Evolutionary conservation across 2,797 vertebrate species (phyloP).

Genomic region (Falco berigora): DNA sequence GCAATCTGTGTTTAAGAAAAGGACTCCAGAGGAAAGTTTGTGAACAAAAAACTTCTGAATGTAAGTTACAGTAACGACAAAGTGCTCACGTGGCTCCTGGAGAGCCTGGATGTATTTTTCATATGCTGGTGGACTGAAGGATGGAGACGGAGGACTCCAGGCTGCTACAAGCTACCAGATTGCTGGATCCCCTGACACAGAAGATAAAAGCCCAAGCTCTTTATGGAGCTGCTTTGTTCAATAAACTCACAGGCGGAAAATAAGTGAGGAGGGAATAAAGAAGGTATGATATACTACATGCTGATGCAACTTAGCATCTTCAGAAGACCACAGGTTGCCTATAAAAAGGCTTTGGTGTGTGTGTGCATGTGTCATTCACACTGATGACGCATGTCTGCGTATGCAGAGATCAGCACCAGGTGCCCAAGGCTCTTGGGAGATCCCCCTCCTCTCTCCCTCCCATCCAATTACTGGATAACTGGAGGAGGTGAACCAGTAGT

Average conservation of each 20-base stretch:
- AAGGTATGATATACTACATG: not conserved
- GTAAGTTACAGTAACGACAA: not conserved
- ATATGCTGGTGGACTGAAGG: not conserved
- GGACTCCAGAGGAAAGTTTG: not conserved
- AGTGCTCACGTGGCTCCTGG: not conserved
- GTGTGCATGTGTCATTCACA: not conserved
- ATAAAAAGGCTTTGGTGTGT: not conserved
- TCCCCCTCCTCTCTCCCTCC: not conserved
- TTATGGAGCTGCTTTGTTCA: not conserved
- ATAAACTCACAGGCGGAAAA: not conserved
- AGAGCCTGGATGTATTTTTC: constrained; percentile 19
- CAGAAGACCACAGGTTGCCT: not conserved
- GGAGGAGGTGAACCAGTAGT: not conserved
- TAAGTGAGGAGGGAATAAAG: not conserved
- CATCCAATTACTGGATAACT: not conserved
- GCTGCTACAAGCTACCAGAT: not conserved
- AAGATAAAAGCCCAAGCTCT: not conserved
- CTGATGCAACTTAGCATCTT: not conserved
- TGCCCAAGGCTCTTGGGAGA: not conserved
- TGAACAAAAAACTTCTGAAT: not conserved
- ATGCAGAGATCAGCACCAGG: not conserved
- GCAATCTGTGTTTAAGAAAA: not conserved
- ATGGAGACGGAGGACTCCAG: not conserved
- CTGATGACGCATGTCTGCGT: not conserved
- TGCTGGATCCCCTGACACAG: not conserved